Evolutionary conservation across 2,797 vertebrate species (phyloP).

Genomic region (Parauchenoglanis punctatus): DNA sequence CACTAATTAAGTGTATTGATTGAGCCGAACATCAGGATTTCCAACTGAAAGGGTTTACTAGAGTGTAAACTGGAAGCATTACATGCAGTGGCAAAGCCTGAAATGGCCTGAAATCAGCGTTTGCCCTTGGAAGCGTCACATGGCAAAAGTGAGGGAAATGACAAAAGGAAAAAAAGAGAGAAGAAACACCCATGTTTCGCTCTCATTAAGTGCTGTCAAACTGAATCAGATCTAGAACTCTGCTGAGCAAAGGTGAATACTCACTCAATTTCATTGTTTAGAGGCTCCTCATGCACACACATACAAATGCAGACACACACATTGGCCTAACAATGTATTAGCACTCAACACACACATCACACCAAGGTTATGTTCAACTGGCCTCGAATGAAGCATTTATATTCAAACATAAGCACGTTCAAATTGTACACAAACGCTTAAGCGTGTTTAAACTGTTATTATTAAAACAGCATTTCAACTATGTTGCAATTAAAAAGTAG

Average conservation of each 20-base stretch:
- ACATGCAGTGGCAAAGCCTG: slow-evolving; percentile 50
- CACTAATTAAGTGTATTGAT: slow-evolving; percentile 92
- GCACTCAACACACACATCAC: slow-evolving; percentile 12
- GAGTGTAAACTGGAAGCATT: slow-evolving; percentile 67
- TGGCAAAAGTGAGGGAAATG: slow-evolving; percentile 61
- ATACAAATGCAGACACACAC: slow-evolving; percentile 20
- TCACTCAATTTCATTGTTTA: slow-evolving; percentile 52
- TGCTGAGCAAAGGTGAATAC: slow-evolving; percentile 47
- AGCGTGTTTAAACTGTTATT: background rate
- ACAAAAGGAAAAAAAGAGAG: slow-evolving; percentile 51
- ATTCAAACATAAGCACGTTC: background rate
- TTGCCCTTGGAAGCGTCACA: slow-evolving; percentile 63
- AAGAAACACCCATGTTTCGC: slow-evolving; percentile 63
- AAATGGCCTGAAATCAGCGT: slow-evolving; percentile 54
- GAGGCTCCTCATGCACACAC: slow-evolving; percentile 25
- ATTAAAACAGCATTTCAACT: background rate
- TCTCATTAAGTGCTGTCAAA: slow-evolving; percentile 68
- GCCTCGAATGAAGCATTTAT: slow-evolving; percentile 6
- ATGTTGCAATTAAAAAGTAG: background rate
- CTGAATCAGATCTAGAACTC: slow-evolving; percentile 53
- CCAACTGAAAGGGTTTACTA: slow-evolving; percentile 72
- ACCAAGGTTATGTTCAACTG: slow-evolving; percentile 46
- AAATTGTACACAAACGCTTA: slow-evolving; percentile 28
- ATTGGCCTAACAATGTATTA: slow-evolving; percentile 35
- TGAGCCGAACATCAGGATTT: slow-evolving; percentile 76